Percentiles rank a stretch among this genome's conserved stretches.
Evolutionary conservation across 2,113 vertebrate species (phyloP).

Genomic region (Cavia porcellus): DNA sequence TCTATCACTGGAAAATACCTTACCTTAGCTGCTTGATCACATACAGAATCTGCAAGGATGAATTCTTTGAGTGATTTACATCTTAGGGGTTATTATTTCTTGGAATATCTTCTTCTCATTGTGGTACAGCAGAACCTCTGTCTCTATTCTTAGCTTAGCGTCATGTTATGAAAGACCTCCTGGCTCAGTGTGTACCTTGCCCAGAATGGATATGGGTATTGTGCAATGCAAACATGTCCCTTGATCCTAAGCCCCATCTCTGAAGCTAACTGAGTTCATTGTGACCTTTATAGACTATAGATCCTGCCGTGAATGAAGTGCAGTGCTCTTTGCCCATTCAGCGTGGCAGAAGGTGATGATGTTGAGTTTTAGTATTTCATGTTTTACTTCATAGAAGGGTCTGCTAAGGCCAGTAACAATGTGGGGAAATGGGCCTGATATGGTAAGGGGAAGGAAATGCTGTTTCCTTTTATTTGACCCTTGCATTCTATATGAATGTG

Average conservation of each 20-base stretch:
- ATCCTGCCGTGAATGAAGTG: not conserved
- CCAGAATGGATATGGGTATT: not conserved
- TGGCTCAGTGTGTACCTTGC: not conserved
- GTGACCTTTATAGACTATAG: not conserved
- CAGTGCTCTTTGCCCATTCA: not conserved
- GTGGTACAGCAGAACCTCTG: not conserved
- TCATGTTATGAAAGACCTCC: conserved; percentile 8
- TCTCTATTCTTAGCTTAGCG: conserved; percentile 49
- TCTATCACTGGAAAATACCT: not conserved
- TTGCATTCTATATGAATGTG: not conserved
- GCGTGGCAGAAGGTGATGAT: not conserved
- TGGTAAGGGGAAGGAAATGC: not conserved
- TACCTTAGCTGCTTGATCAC: not conserved
- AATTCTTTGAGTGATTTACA: not conserved
- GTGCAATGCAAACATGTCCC: not conserved
- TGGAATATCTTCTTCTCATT: not conserved
- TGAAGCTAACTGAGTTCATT: not conserved
- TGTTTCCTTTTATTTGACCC: not conserved
- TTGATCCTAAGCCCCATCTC: not conserved
- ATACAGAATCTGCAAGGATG: not conserved
- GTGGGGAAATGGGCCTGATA: not conserved
- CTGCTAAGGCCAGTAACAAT: not conserved
- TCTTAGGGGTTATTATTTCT: not conserved
- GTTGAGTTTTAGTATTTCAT: not conserved
- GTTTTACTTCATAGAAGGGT: not conserved